Base-by-base conservation (phyloP, 2,113 vertebrate species). In the Scomber japonicus region DNA sequence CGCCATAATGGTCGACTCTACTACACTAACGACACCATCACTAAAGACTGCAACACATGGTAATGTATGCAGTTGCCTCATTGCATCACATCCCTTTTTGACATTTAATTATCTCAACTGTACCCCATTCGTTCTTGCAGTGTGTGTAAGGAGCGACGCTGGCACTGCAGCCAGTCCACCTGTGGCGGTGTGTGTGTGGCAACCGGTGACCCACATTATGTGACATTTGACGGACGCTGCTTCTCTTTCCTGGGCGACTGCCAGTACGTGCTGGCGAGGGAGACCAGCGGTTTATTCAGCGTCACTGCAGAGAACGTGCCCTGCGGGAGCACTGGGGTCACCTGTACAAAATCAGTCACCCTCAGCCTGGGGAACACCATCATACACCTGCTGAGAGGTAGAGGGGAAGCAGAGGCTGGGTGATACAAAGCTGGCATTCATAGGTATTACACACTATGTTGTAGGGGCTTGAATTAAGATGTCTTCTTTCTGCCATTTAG, bases 171-270 rank as follows among this genome's bases (percentile, higher is more conserved):
- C 2, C 90, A 66, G 27, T 80, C 80, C 2, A 64, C 48, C 27
- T 98, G 97, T 1, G 84, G 91, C 0, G 96, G 97, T 0, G 89
- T 91, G n/a, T 99, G 97, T 14, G 86, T 94, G n/a, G 97, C 96
- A 0, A 97, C 95, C 0, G 98, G 97, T 0, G 97, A 97, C 86
- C 96, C 97, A 0, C 98, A 99, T 92, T 98, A 98, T 11, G 87
- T 98, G 90, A 97, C 96, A 0, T 98, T 99, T 0, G 97, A 99
- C 0, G 96, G 97, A 0, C 94, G 96, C 63, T 83, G 87, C 46
- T 96, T 95, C 93, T 96, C 96, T 69, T 98, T 98, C 91, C 92
- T 95, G 1, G 97, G 97, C 0, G 96, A 96, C 94, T 99, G 97
- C 51, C 96, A 98, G 85, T 99, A 98, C 11, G 85, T 98, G 75